phyloP scores from a whole-genome alignment of 2,888 invertebrate genomes.

The Melinaea menophilus region DNA sequence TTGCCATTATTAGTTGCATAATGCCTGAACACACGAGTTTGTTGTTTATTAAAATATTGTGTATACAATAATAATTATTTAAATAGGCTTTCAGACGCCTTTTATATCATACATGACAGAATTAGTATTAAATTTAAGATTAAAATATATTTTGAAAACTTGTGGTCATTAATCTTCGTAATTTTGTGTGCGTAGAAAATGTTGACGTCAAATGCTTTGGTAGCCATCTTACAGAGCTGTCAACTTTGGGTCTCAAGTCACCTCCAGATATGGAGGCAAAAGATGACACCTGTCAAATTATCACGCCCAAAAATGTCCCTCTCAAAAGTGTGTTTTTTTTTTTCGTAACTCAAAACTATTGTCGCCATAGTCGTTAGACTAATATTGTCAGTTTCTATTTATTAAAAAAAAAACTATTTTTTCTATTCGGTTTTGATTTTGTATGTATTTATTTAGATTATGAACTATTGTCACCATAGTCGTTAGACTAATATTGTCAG shows the following conservation, averaged over 20 bases:
- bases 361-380: not conserved
- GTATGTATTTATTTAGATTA: too few relatives aligned
- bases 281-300: slow-evolving; percentile 37
- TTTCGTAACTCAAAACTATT: not conserved
- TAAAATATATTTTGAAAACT: not conserved
- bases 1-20: too few relatives aligned
- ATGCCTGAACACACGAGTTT: too few relatives aligned
- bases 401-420: too few relatives aligned
- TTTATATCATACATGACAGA: too few relatives aligned
- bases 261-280: not conserved
- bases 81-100: too few relatives aligned
- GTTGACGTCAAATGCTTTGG: not conserved
- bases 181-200: not conserved
- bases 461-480: not conserved
- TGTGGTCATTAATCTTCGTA: not conserved
- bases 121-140: not conserved
- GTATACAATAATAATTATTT: too few relatives aligned
- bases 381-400: not conserved
- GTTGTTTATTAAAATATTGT: too few relatives aligned
- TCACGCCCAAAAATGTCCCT: slow-evolving; percentile 31
- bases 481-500: not conserved
- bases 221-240: not conserved
- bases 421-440: too few relatives aligned
- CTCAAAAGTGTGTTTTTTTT: not conserved
- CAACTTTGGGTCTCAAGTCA: not conserved